Percentiles rank a stretch among this genome's conserved stretches.
These are phyloP conservation scores for Toxotes chatareus DNA, from an alignment of 2,113 vertebrate genomes.

Conservation along the genomic window DNA sequence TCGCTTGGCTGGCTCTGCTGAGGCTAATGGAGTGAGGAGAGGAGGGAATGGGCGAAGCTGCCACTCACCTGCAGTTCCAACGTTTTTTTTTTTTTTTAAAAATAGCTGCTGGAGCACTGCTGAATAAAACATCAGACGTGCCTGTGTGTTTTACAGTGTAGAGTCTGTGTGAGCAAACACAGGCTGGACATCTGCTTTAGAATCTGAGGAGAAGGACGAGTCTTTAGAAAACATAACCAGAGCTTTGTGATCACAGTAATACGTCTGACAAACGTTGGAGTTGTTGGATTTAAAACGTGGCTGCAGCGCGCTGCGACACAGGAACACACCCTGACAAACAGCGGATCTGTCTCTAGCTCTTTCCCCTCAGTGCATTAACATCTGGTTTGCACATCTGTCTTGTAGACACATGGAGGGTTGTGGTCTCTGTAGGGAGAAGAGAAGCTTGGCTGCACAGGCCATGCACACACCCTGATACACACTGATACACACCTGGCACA, in stretches of 20 bases:
- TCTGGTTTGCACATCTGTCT: conserved; percentile 80
- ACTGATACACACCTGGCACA: conserved; percentile 54
- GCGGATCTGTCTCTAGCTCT: conserved; percentile 39
- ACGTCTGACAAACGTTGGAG: conserved; percentile 9
- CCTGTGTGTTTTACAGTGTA: conserved; percentile 30
- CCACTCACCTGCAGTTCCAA: conserved; percentile 54
- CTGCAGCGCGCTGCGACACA: neutral
- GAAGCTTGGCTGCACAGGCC: conserved; percentile 40
- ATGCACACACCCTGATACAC: conserved; percentile 8
- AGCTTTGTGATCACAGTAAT: neutral
- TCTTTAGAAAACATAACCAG: conserved; percentile 17
- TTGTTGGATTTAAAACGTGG: neutral
- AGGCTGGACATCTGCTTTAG: conserved; percentile 13
- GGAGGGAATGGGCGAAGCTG: conserved; percentile 48
- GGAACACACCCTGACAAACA: conserved; percentile 28
- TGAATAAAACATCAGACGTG: conserved; percentile 69
- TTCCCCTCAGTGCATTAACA: conserved; percentile 67
- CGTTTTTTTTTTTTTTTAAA: conserved; percentile 39
- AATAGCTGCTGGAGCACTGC: conserved; percentile 56
- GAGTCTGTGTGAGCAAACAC: conserved; percentile 29
- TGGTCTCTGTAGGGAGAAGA: conserved; percentile 51
- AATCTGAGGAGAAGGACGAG: conserved; percentile 13
- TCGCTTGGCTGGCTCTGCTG: conserved; percentile 43
- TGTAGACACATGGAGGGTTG: conserved; percentile 55
- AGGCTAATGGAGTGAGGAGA: conserved; percentile 64